Conservation (phyloP, 2,113 vertebrate species). For the Perca schrenkii region DNA sequence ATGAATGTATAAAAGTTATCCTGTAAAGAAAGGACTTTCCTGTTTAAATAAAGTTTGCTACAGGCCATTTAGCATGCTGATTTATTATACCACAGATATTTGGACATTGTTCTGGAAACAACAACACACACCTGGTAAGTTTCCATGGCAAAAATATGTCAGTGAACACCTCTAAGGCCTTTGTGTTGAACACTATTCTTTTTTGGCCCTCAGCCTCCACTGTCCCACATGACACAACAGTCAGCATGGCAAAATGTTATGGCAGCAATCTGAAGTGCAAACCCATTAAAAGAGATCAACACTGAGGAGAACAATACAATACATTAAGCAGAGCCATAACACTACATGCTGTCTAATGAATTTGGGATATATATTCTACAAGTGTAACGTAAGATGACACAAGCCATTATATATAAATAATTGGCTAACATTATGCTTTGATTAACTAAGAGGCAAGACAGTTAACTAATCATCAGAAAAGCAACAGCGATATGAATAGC, state of each 20-base stretch:
- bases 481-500: not conserved
- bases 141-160: slow-evolving; percentile 24
- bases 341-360: slow-evolving; percentile 22
- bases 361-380: not conserved
- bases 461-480: not conserved
- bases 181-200: not conserved
- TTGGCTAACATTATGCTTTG: not conserved
- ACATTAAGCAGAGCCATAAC: slow-evolving; percentile 13
- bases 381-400: not conserved
- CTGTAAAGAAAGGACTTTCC: not conserved
- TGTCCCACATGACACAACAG: slow-evolving; percentile 7
- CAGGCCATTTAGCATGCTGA: not conserved
- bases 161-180: slow-evolving; percentile 14
- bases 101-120: slow-evolving; percentile 35
- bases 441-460: not conserved
- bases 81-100: not conserved
- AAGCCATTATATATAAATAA: not conserved
- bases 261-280: slow-evolving; percentile 19
- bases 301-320: slow-evolving; percentile 12
- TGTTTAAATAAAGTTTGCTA: not conserved
- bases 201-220: slow-evolving; percentile 17
- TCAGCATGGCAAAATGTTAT: slow-evolving; percentile 25
- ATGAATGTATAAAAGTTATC: not conserved
- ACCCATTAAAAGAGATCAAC: slow-evolving; percentile 46
- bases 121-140: slow-evolving; percentile 29